Percentiles rank a stretch among this genome's conserved stretches.
These are phyloP conservation scores for Empidonax alnorum DNA, from an alignment of 2,113 vertebrate species.

Conservation along the genomic window DNA sequence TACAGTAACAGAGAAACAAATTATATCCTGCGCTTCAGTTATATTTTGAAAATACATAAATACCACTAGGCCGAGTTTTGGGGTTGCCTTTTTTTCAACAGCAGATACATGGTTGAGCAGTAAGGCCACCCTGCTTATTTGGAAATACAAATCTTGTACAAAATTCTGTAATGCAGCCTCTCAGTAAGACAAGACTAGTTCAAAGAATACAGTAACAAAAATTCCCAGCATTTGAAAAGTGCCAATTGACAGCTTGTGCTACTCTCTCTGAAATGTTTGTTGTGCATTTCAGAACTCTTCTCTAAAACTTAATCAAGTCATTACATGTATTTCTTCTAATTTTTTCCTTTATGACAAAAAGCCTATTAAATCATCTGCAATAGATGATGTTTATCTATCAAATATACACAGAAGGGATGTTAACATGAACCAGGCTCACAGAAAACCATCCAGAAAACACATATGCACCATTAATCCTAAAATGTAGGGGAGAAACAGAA, in stretches of 20 bases:
- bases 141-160: background rate
- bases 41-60: background rate
- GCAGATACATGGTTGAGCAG: background rate
- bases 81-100: background rate
- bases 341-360: background rate
- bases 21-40: background rate
- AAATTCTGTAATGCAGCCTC: background rate
- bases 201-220: background rate
- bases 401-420: background rate
- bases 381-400: background rate
- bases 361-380: background rate
- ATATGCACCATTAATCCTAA: background rate
- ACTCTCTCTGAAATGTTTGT: background rate
- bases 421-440: background rate
- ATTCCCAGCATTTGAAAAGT: background rate
- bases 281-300: background rate
- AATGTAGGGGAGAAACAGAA: rapidly evolving
- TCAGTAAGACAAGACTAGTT: background rate
- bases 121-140: background rate
- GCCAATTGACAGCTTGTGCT: background rate
- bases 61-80: background rate
- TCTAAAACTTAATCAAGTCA: background rate
- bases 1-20: background rate
- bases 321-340: background rate
- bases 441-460: background rate